These are phyloP conservation scores for Plodia interpunctella DNA, from an alignment of 1,140 invertebrate genomes.

Conservation along the genomic window DNA sequence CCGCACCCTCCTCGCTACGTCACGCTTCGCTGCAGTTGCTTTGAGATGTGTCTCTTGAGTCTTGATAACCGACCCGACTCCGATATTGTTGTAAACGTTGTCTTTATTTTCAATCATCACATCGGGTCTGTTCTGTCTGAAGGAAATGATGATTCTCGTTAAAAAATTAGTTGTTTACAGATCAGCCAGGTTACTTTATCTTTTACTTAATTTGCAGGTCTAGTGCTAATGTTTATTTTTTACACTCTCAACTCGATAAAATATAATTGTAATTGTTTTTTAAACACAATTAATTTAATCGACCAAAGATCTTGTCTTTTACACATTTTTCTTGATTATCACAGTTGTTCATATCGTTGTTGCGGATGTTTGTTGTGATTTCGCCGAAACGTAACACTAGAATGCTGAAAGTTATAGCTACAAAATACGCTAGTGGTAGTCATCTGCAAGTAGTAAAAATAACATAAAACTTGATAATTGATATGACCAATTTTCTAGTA, in stretches of 20 bases:
- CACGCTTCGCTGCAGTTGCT: neutral
- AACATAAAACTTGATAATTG: neutral
- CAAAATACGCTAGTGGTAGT: neutral
- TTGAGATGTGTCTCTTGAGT: neutral
- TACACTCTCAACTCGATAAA: too few species aligned
- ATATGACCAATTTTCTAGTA: too few species aligned
- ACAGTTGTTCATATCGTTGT: neutral
- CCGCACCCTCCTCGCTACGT: conserved; percentile 10
- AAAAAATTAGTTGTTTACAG: too few species aligned
- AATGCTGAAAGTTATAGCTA: neutral
- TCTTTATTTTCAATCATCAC: neutral
- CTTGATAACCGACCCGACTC: neutral
- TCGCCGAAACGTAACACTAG: neutral
- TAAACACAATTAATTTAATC: too few species aligned
- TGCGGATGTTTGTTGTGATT: neutral
- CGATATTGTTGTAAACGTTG: neutral
- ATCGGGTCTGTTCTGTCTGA: neutral
- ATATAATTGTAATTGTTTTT: too few species aligned
- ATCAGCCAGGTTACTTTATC: too few species aligned
- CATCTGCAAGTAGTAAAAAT: neutral
- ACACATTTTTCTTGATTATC: too few species aligned
- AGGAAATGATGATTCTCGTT: too few species aligned
- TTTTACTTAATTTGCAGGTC: too few species aligned
- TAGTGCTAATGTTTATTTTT: too few species aligned
- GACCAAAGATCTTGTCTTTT: too few species aligned